These are phyloP conservation scores for Molothrus aeneus DNA, from an alignment of 2,797 vertebrate species.

Conservation along the genomic window DNA sequence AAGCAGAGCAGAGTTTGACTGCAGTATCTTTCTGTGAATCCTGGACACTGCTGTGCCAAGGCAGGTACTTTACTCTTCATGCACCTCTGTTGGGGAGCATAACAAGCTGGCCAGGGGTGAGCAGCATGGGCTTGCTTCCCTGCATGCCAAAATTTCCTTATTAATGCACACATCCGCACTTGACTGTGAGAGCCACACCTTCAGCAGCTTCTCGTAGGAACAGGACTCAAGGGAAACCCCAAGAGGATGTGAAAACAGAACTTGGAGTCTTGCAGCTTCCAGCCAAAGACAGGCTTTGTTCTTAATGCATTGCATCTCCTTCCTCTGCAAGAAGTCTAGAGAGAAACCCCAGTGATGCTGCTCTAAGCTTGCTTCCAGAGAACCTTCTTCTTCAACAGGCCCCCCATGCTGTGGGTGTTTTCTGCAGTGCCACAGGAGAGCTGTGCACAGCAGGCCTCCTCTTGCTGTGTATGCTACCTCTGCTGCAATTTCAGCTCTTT, in stretches of 20 bases:
- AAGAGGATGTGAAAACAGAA: slow-evolving; percentile 35
- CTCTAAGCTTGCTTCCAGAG: not conserved
- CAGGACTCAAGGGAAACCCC: not conserved
- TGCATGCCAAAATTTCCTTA: not conserved
- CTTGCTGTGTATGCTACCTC: not conserved
- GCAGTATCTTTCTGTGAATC: not conserved
- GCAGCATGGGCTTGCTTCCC: not conserved
- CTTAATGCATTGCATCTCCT: not conserved
- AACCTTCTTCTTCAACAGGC: not conserved
- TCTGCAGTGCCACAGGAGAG: not conserved
- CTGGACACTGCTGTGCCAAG: not conserved
- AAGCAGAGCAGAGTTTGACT: not conserved
- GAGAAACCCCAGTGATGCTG: not conserved
- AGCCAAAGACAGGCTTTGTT: not conserved
- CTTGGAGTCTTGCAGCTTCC: not conserved
- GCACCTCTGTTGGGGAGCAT: not conserved
- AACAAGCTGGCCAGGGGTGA: not conserved
- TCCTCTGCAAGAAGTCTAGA: not conserved
- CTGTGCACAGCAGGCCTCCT: not conserved
- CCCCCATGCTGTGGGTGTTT: accelerated
- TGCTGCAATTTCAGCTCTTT: not conserved
- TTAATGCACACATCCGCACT: not conserved
- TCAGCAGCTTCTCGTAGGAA: not conserved
- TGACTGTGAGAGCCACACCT: not conserved
- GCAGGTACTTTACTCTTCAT: not conserved